phyloP scores from a whole-genome alignment of 2,113 vertebrate species.

The Reinhardtius hippoglossoides region DNA sequence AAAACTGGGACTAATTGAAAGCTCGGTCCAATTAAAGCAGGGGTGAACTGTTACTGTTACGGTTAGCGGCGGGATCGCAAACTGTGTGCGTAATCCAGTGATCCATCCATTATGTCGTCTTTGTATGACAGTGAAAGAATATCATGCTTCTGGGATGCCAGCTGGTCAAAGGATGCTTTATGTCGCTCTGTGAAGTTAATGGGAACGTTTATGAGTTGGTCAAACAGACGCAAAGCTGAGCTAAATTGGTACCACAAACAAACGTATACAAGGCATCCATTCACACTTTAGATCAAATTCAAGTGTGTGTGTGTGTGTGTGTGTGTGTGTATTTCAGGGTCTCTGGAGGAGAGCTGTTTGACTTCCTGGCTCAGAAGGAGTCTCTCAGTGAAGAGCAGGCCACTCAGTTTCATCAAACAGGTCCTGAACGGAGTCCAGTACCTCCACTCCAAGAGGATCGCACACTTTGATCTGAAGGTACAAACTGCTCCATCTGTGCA shows the following conservation, averaged over 20 bases:
- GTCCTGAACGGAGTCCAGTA: constrained; percentile 95
- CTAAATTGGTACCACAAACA: constrained; percentile 6
- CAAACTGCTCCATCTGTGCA: neutral
- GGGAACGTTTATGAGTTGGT: neutral
- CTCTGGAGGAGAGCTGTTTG: constrained; percentile 96
- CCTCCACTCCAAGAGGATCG: constrained; percentile 92
- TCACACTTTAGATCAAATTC: constrained; percentile 48
- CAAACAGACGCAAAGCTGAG: constrained; percentile 10
- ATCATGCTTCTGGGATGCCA: neutral
- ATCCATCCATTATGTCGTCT: constrained; percentile 5
- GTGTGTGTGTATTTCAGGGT: constrained; percentile 81
- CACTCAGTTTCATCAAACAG: constrained; percentile 96
- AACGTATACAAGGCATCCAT: constrained; percentile 47
- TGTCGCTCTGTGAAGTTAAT: constrained; percentile 8
- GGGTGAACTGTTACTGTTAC: constrained; percentile 9
- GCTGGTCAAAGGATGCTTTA: neutral
- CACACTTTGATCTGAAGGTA: constrained; percentile 98
- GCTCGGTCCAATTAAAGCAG: constrained; percentile 41
- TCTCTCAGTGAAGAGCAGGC: constrained; percentile 97
- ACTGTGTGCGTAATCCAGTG: constrained; percentile 8
- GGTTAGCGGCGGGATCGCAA: constrained; percentile 15
- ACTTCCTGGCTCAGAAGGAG: constrained; percentile 97
- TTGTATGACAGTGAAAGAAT: constrained; percentile 30
- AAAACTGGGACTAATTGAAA: constrained; percentile 67
- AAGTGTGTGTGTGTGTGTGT: constrained; percentile 18